Conservation (phyloP, 2,888 invertebrate species). For the Eustalomyia histrio region DNA sequence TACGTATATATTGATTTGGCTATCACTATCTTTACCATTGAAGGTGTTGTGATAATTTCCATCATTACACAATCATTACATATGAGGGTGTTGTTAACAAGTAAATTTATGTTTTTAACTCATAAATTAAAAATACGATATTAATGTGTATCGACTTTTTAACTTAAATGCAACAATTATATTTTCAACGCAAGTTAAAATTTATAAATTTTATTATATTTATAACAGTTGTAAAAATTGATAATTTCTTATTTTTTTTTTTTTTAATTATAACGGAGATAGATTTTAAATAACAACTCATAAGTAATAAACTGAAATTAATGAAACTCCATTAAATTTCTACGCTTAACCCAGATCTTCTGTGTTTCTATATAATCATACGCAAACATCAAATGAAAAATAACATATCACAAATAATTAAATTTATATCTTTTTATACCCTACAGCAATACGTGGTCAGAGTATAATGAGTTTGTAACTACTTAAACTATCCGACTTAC, state of each 20-base stretch:
- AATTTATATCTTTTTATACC: too few species aligned
- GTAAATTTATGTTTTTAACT: background rate
- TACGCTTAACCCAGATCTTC: slow-evolving; percentile 16
- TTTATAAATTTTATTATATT: slow-evolving; percentile 4
- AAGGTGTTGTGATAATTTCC: slow-evolving; percentile 30
- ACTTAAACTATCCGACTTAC: too few species aligned
- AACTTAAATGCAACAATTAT: slow-evolving; percentile 2
- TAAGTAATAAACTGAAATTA: slow-evolving; percentile 23
- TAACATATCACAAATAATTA: too few species aligned
- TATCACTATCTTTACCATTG: background rate
- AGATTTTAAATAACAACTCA: background rate
- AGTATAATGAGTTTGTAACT: too few species aligned
- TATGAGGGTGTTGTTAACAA: slow-evolving; percentile 26
- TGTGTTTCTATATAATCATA: too few species aligned
- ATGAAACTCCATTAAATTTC: slow-evolving; percentile 22
- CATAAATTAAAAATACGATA: slow-evolving; percentile 9
- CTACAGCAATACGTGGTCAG: too few species aligned
- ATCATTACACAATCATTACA: background rate
- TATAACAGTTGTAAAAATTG: background rate
- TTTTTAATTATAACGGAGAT: slow-evolving; percentile 8
- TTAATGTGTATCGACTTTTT: background rate
- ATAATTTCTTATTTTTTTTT: background rate
- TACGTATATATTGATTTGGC: too few species aligned
- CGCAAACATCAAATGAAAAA: too few species aligned
- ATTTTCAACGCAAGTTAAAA: background rate